Percentiles rank a stretch among this genome's conserved stretches.
Evolutionary conservation across 2,797 vertebrate genomes (phyloP).

Genomic region (Natrix natrix): DNA sequence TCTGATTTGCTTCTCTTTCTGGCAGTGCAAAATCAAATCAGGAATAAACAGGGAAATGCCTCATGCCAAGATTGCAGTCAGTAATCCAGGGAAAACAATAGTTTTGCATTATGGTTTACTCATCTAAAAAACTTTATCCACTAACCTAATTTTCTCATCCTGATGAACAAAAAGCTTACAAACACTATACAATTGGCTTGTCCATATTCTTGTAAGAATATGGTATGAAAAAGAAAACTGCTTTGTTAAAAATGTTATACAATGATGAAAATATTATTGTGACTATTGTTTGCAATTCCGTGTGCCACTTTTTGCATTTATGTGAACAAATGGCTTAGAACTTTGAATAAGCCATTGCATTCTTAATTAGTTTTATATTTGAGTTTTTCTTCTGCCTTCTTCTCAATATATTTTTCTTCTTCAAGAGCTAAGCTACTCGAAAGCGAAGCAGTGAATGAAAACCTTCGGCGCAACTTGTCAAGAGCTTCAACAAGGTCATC

Average conservation of each 20-base stretch:
- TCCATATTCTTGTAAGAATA: not conserved
- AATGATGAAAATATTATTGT: too few relatives aligned
- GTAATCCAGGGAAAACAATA: not conserved
- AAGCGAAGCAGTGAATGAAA: conserved; percentile 92
- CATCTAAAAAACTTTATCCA: not conserved
- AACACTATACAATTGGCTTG: not conserved
- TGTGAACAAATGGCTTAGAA: not conserved
- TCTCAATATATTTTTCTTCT: not conserved
- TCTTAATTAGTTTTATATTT: not conserved
- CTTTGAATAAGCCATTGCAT: not conserved
- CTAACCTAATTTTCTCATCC: not conserved
- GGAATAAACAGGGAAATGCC: not conserved
- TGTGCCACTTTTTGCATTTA: not conserved
- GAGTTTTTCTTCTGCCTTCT: not conserved
- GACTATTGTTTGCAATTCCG: not conserved
- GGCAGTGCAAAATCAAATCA: not conserved
- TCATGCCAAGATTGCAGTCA: not conserved
- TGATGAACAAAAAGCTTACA: not conserved
- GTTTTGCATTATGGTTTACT: not conserved
- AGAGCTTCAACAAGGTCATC: conserved; percentile 84
- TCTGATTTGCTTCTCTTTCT: not conserved
- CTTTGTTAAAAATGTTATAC: not conserved
- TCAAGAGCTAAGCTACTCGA: conserved; percentile 91
- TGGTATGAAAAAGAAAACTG: not conserved
- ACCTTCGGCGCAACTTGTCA: conserved; percentile 87